Conservation (phyloP, 1,140 invertebrate genomes). For the Drosophila tristis region DNA sequence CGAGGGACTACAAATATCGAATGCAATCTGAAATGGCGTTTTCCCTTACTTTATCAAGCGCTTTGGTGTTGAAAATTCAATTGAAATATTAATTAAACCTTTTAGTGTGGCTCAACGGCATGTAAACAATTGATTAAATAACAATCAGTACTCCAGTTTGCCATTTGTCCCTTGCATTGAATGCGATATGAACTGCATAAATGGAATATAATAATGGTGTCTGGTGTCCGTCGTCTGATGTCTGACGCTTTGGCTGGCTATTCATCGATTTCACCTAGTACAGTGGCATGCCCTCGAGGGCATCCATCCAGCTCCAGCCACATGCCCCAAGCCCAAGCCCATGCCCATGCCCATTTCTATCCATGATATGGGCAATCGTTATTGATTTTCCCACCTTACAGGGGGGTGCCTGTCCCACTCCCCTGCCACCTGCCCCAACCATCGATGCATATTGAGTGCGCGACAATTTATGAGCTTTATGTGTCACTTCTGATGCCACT, state of each 20-base stretch:
- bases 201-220: conserved; percentile 28
- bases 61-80: neutral
- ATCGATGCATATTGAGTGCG: conserved; percentile 67
- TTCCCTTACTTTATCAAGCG: too few species aligned
- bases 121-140: neutral
- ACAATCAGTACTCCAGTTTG: conserved; percentile 14
- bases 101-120: neutral
- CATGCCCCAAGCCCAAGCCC: too few species aligned
- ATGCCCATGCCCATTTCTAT: neutral
- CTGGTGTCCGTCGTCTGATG: conserved; percentile 1
- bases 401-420: too few species aligned
- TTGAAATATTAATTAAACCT: neutral
- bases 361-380: conserved; percentile 59
- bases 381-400: conserved; percentile 65
- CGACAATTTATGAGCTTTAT: conserved; percentile 81
- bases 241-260: neutral
- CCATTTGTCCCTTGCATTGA: conserved; percentile 27
- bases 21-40: too few species aligned
- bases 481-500: conserved; percentile 81
- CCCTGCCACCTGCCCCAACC: neutral
- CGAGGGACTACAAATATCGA: too few species aligned
- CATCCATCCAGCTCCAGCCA: conserved; percentile 4
- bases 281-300: conserved; percentile 23
- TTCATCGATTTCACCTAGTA: conserved; percentile 58
- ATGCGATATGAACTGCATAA: conserved; percentile 2